Percentiles rank a stretch among this genome's conserved stretches.
Evolutionary conservation across 2,888 invertebrate species (phyloP).

Genomic region (Lumbricus terrestris): DNA sequence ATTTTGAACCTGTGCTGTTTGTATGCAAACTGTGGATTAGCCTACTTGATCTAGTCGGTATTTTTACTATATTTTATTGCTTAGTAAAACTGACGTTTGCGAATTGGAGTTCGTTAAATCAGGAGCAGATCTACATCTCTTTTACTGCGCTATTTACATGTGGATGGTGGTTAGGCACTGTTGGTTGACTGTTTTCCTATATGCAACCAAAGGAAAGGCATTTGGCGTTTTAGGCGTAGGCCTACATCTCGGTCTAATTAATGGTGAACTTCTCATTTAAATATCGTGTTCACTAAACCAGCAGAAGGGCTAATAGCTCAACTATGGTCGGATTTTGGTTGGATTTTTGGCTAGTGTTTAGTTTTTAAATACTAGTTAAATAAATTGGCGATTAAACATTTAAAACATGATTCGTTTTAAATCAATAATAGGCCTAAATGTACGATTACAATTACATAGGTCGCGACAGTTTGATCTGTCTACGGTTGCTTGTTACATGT

Average conservation of each 20-base stretch:
- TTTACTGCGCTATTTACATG: background rate
- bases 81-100: background rate
- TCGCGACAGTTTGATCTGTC: too few relatives aligned
- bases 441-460: too few relatives aligned
- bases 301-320: background rate
- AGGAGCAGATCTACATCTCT: background rate
- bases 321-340: background rate
- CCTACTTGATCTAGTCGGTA: background rate
- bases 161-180: too few relatives aligned
- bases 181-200: background rate
- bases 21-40: background rate
- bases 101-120: background rate
- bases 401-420: background rate
- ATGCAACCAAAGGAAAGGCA: background rate
- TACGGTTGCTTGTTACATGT: too few relatives aligned
- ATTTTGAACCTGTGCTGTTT: background rate
- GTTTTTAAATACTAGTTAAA: background rate
- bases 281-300: background rate
- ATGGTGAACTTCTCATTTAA: background rate
- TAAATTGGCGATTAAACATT: background rate
- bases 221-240: background rate
- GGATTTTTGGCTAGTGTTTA: background rate
- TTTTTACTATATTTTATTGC: too few relatives aligned
- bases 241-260: background rate
- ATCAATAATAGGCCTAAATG: too few relatives aligned